Evolutionary conservation across 2,113 vertebrate species (phyloP).

Genomic region (Aegithalos caudatus): DNA sequence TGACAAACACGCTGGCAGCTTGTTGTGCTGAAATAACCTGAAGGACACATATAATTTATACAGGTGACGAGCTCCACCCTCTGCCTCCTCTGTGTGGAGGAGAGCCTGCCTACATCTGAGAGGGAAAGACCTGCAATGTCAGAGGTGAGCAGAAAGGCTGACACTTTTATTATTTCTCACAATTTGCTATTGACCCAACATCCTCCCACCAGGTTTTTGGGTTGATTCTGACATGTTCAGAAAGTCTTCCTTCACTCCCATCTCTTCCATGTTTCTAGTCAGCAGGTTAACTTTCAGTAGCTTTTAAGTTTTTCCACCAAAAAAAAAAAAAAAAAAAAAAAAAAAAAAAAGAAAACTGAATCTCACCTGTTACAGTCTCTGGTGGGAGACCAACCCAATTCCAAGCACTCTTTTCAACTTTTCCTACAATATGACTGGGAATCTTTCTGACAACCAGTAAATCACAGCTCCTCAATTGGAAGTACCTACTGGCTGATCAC

Average conservation of each 20-base stretch:
- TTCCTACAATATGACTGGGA: neutral
- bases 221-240: neutral
- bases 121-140: neutral
- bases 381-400: neutral
- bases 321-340: neutral
- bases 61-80: constrained; percentile 41
- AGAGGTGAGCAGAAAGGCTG: neutral
- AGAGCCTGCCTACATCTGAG: constrained; percentile 4
- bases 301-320: neutral
- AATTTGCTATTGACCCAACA: neutral
- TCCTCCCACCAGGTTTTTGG: neutral
- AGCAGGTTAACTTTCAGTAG: neutral
- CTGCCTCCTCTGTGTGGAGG: constrained; percentile 8
- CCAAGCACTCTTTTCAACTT: neutral
- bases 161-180: neutral
- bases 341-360: neutral
- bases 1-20: constrained; percentile 14
- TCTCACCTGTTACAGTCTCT: neutral
- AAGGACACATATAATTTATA: constrained; percentile 64
- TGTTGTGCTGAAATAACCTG: constrained; percentile 40
- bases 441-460: neutral
- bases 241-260: neutral
- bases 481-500: neutral
- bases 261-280: neutral
- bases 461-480: neutral